These are phyloP conservation scores for Bufo bufo DNA, from an alignment of 2,113 vertebrate genomes.

Conservation along the genomic window DNA sequence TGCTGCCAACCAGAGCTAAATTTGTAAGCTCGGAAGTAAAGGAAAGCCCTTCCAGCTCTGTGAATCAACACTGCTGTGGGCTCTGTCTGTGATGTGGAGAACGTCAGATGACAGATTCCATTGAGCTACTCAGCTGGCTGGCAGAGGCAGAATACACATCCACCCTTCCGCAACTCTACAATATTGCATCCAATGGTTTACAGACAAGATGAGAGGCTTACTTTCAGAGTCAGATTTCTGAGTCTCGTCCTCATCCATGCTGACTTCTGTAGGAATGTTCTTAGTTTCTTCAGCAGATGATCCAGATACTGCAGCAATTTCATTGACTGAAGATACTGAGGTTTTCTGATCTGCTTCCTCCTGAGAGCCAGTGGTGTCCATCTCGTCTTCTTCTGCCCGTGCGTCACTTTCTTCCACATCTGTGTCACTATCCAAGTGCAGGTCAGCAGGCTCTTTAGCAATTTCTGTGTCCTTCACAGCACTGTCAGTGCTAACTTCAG, in stretches of 20 bases:
- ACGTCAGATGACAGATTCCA: background rate
- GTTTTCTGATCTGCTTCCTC: background rate
- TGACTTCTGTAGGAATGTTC: background rate
- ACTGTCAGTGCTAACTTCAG: background rate
- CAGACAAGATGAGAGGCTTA: background rate
- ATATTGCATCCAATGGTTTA: background rate
- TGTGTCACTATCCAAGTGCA: slow-evolving; percentile 1
- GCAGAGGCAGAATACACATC: background rate
- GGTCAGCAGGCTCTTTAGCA: background rate
- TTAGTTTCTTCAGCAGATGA: background rate
- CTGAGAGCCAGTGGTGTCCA: too few relatives aligned
- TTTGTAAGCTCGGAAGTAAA: background rate
- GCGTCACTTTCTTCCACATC: slow-evolving; percentile 51
- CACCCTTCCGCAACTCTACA: background rate
- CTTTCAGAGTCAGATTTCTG: slow-evolving; percentile 13
- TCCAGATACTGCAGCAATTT: background rate
- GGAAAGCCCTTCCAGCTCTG: background rate
- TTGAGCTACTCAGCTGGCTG: background rate
- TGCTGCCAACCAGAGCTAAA: background rate
- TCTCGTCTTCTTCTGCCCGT: background rate
- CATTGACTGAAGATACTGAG: background rate
- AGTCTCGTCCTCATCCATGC: background rate
- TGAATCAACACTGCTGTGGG: background rate
- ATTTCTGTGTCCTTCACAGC: background rate
- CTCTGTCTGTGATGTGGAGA: background rate